These are phyloP conservation scores for Myanophis thanlyinensis DNA, from an alignment of 2,113 vertebrate species.

Conservation along the genomic window DNA sequence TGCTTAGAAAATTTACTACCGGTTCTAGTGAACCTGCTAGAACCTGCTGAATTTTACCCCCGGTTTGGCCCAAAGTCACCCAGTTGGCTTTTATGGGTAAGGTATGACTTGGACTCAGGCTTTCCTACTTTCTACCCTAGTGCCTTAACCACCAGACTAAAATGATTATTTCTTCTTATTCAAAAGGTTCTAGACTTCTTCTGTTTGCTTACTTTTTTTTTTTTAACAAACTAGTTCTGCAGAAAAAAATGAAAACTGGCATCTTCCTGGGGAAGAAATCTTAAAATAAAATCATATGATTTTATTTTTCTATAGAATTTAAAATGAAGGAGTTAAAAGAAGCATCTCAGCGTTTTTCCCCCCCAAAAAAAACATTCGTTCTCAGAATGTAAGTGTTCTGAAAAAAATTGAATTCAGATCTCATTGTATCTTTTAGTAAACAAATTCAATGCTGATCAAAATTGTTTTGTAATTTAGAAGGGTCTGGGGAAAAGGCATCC, in stretches of 20 bases:
- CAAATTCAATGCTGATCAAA: background rate
- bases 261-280: background rate
- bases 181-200: background rate
- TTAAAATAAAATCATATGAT: background rate
- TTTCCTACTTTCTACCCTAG: no score
- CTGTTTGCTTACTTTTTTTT: background rate
- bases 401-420: background rate
- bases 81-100: no score
- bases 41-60: no score
- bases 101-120: no score
- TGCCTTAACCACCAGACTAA: no score
- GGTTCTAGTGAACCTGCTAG: no score
- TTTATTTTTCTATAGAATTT: background rate
- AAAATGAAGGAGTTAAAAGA: background rate
- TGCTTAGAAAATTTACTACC: no score
- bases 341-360: background rate
- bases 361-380: background rate
- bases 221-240: background rate
- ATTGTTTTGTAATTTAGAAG: background rate
- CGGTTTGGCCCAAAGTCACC: no score
- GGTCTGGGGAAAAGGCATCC: background rate
- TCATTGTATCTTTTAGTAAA: background rate
- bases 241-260: background rate
- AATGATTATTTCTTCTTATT: no score
- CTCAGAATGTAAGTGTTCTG: background rate